Conservation (phyloP, 2,888 invertebrate genomes). For the Yponomeuta evonymella region DNA sequence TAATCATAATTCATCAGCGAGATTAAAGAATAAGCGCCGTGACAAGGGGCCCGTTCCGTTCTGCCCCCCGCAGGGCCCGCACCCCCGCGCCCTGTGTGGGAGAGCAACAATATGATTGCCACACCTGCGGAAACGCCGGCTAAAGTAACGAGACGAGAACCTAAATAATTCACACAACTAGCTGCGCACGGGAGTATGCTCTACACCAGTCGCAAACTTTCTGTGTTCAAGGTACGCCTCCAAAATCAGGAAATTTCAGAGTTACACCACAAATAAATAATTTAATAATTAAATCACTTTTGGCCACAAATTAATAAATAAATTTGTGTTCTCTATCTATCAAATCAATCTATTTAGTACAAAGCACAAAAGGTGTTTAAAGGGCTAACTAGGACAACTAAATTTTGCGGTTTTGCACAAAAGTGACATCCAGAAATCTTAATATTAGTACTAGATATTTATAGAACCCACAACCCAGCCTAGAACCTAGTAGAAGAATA, state of each 20-base stretch:
- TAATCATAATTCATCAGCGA: constrained; percentile 76
- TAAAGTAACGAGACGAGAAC: constrained; percentile 70
- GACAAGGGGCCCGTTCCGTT: constrained; percentile 39
- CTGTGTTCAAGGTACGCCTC: too few species aligned
- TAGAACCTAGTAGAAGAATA: too few species aligned
- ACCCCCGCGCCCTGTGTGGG: constrained; percentile 34
- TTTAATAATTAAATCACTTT: not conserved
- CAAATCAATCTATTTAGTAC: not conserved
- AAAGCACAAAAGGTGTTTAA: not conserved
- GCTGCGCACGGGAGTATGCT: constrained; percentile 43
- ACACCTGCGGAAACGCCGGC: constrained; percentile 72
- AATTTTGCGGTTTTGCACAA: not conserved
- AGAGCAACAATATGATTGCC: constrained; percentile 72
- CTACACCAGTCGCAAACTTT: constrained; percentile 26
- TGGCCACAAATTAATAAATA: too few species aligned
- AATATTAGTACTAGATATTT: too few species aligned
- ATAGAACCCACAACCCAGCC: too few species aligned
- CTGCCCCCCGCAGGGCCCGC: constrained; percentile 20
- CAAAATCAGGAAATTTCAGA: too few species aligned
- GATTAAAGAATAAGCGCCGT: constrained; percentile 71
- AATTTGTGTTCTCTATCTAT: not conserved
- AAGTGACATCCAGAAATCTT: not conserved
- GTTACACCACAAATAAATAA: not conserved
- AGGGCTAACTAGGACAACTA: not conserved
- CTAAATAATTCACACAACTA: constrained; percentile 69